phyloP scores from a whole-genome alignment of 2,113 vertebrate genomes.

The Pachypanchax playfairii region DNA sequence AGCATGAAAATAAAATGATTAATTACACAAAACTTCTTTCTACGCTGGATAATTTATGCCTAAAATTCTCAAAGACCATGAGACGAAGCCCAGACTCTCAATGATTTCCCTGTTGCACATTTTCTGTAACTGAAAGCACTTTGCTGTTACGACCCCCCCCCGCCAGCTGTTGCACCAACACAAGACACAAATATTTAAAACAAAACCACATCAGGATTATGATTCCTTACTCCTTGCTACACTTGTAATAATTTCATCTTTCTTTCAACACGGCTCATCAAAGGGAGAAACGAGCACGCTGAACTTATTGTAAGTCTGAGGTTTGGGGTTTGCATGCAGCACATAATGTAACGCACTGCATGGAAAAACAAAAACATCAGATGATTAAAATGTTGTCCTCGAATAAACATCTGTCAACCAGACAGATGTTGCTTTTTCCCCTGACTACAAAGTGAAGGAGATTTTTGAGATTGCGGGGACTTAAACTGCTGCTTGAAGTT shows the following conservation, averaged over 20 bases:
- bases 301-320: slow-evolving; percentile 18
- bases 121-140: slow-evolving; percentile 27
- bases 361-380: slow-evolving; percentile 33
- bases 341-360: slow-evolving; percentile 22
- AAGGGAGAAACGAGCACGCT: slow-evolving; percentile 8
- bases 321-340: slow-evolving; percentile 43
- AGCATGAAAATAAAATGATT: too few relatives aligned
- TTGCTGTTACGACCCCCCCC: slow-evolving; percentile 15
- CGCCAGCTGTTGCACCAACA: slow-evolving; percentile 7
- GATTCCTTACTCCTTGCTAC: not conserved
- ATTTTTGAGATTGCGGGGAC: slow-evolving; percentile 32
- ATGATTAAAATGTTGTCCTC: slow-evolving; percentile 37
- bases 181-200: slow-evolving; percentile 18
- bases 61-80: not conserved
- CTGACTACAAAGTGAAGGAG: slow-evolving; percentile 18
- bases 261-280: slow-evolving; percentile 29
- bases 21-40: too few relatives aligned
- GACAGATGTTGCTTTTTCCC: slow-evolving; percentile 35
- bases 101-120: slow-evolving; percentile 12
- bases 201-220: slow-evolving; percentile 38
- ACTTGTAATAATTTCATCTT: slow-evolving; percentile 26
- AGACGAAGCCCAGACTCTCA: slow-evolving; percentile 5
- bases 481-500: slow-evolving; percentile 27
- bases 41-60: not conserved
- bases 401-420: slow-evolving; percentile 49